phyloP scores from a whole-genome alignment of 2,113 vertebrate species.

The Chiloscyllium plagiosum region DNA sequence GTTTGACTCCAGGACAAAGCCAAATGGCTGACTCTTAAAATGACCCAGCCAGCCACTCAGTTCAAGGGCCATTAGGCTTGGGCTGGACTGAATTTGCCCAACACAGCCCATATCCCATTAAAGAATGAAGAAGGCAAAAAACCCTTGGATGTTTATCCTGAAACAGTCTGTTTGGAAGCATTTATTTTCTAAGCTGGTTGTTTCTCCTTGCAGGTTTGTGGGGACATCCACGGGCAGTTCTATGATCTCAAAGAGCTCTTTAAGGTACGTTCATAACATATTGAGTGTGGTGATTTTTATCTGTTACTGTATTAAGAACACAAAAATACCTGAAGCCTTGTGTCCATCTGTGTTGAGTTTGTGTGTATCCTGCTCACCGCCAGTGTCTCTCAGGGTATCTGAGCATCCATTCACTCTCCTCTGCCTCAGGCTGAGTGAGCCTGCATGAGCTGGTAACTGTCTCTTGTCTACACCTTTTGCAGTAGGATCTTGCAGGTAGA shows the following conservation, averaged over 20 bases:
- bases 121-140: too few relatives aligned
- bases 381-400: neutral
- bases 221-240: slow-evolving; percentile 89
- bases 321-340: neutral
- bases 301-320: neutral
- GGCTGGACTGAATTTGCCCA: too few relatives aligned
- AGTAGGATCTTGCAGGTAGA: neutral
- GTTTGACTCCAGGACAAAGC: too few relatives aligned
- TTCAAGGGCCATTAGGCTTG: too few relatives aligned
- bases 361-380: neutral
- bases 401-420: neutral
- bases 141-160: too few relatives aligned
- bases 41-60: too few relatives aligned
- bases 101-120: too few relatives aligned
- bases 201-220: slow-evolving; percentile 70
- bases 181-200: neutral
- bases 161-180: neutral
- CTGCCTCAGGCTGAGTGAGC: neutral
- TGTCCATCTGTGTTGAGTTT: neutral
- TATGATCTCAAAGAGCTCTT: slow-evolving; percentile 91
- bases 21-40: too few relatives aligned
- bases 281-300: neutral
- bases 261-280: slow-evolving; percentile 64
- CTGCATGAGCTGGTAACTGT: neutral
- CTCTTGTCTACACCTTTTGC: neutral